Conservation (phyloP, 1,140 invertebrate genomes). For the Penaeus vannamei region DNA sequence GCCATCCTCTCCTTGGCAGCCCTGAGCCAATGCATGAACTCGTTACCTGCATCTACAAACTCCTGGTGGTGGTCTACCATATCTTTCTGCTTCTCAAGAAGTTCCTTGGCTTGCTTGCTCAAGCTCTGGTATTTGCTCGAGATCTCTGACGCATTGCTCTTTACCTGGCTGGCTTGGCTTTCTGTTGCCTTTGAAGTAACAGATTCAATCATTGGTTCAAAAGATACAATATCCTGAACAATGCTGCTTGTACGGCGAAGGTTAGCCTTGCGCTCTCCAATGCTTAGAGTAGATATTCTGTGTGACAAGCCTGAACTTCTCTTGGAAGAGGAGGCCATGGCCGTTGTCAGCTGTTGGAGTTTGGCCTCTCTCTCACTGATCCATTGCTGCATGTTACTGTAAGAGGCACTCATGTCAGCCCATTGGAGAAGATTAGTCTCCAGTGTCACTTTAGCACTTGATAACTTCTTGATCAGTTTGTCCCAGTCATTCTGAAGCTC, state of each 20-base stretch:
- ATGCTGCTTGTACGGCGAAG: conserved; percentile 93
- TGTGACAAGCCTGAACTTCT: conserved; percentile 77
- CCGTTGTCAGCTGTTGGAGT: conserved; percentile 80
- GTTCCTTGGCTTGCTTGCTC: conserved; percentile 88
- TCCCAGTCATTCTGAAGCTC: conserved; percentile 95
- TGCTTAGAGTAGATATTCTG: conserved; percentile 84
- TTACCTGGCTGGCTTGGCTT: conserved; percentile 80
- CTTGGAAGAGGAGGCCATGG: conserved; percentile 57
- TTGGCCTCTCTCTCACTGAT: conserved; percentile 94
- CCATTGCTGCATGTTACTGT: conserved; percentile 93
- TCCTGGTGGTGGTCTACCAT: conserved; percentile 90
- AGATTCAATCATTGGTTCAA: conserved; percentile 95
- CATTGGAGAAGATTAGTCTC: conserved; percentile 93
- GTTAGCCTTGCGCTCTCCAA: conserved; percentile 88
- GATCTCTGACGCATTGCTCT: conserved; percentile 82
- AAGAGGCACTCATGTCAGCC: conserved; percentile 95
- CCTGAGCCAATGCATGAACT: conserved; percentile 93
- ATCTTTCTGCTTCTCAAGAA: conserved; percentile 92
- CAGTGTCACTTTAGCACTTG: conserved; percentile 90
- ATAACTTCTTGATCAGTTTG: conserved; percentile 90
- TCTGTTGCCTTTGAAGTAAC: conserved; percentile 92
- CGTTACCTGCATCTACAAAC: conserved; percentile 90
- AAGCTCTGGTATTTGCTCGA: conserved; percentile 91
- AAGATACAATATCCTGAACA: conserved; percentile 90
- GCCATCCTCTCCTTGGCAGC: conserved; percentile 90